A percentile compares a stretch with the other conserved stretches of the same genome.
These are phyloP conservation scores for Mactra quadrangularis DNA, from an alignment of 1,140 invertebrate species.

Conservation along the genomic window DNA sequence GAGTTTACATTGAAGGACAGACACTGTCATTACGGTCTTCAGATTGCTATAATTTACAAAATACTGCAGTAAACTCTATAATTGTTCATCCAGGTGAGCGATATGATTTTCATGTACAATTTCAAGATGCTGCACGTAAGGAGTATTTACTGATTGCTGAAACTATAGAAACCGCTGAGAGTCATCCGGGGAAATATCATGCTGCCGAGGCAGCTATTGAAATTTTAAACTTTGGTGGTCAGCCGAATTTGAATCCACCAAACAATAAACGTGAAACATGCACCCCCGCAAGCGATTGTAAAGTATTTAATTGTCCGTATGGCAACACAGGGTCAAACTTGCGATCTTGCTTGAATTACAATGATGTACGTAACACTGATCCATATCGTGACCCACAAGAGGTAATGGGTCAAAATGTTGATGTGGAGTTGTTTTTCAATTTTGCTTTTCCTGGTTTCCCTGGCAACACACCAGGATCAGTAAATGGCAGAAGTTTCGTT, in stretches of 20 bases:
- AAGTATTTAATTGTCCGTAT: slow-evolving; percentile 35
- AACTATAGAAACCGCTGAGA: slow-evolving; percentile 21
- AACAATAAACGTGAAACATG: slow-evolving; percentile 1
- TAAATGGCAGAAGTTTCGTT: slow-evolving; percentile 52
- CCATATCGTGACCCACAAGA: not conserved
- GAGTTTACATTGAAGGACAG: slow-evolving; percentile 32
- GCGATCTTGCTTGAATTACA: slow-evolving; percentile 1
- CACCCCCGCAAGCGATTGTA: not conserved
- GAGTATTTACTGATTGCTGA: slow-evolving; percentile 16
- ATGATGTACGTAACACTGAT: slow-evolving; percentile 27
- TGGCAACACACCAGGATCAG: slow-evolving; percentile 44
- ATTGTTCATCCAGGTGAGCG: slow-evolving; percentile 59
- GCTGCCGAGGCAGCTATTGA: slow-evolving; percentile 22
- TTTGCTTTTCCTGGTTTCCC: slow-evolving; percentile 43
- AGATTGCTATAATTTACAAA: slow-evolving; percentile 15
- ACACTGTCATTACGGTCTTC: slow-evolving; percentile 1
- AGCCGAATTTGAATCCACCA: not conserved
- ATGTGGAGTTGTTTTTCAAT: slow-evolving; percentile 50
- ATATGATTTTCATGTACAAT: slow-evolving; percentile 28
- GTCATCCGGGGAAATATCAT: slow-evolving; percentile 15
- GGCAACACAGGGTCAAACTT: not conserved
- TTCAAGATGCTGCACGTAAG: not conserved
- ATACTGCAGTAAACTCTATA: slow-evolving; percentile 22
- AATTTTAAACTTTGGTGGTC: not conserved
- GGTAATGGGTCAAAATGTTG: not conserved